These are phyloP conservation scores for Drosophila atripex DNA, from an alignment of 2,888 invertebrate genomes.

Conservation along the genomic window DNA sequence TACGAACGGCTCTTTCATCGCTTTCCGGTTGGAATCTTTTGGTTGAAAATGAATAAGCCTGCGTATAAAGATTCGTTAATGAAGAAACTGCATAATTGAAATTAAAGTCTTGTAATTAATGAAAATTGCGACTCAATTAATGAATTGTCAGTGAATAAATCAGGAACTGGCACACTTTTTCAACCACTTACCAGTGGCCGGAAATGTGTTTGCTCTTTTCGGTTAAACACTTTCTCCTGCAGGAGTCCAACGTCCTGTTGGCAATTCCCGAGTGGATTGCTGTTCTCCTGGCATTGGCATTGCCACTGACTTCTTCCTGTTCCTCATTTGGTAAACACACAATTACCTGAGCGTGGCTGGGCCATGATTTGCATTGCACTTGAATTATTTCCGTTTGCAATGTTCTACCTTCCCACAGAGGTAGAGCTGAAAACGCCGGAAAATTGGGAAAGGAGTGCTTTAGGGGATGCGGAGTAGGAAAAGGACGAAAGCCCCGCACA, in stretches of 20 bases:
- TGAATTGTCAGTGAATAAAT: neutral
- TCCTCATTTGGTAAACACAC: conserved; percentile 67
- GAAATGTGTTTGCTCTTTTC: conserved; percentile 70
- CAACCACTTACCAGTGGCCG: conserved; percentile 9
- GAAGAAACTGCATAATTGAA: no score
- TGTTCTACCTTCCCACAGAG: conserved; percentile 37
- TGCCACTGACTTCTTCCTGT: conserved; percentile 48
- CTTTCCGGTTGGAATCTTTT: neutral
- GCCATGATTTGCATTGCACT: conserved; percentile 77
- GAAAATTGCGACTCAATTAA: conserved; percentile 5
- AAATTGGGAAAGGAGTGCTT: conserved; percentile 2
- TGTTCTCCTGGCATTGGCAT: conserved; percentile 37
- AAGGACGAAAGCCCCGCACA: conserved; percentile 44
- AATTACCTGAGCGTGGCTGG: conserved; percentile 71
- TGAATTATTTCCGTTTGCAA: conserved; percentile 75
- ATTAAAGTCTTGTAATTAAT: neutral
- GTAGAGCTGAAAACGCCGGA: conserved; percentile 10
- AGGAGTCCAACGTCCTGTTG: conserved; percentile 5
- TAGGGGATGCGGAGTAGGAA: neutral
- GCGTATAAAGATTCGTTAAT: neutral
- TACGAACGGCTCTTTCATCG: conserved; percentile 30
- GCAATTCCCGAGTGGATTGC: conserved; percentile 8
- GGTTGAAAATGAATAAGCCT: neutral
- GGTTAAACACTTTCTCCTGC: conserved; percentile 30
- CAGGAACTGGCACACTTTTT: conserved; percentile 5